These are phyloP conservation scores for Dipodomys spectabilis DNA, from an alignment of 2,113 vertebrate species.

Conservation along the genomic window DNA sequence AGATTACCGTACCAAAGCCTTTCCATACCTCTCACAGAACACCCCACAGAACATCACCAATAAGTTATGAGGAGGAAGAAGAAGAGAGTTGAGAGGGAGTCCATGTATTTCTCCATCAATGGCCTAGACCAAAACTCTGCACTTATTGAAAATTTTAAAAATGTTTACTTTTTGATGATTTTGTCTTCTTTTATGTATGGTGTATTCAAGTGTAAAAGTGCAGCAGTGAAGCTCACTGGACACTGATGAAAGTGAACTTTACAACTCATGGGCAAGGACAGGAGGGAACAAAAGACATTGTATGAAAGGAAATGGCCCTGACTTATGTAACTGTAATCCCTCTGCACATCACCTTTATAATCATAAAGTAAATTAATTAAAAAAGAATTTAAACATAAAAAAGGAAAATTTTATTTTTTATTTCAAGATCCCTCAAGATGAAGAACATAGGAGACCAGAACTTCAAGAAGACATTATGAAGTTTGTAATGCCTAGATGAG, in stretches of 20 bases:
- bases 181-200: no score
- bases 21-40: neutral
- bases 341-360: no score
- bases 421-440: slow-evolving; percentile 18
- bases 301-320: no score
- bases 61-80: neutral
- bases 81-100: neutral
- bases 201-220: no score
- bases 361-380: no score
- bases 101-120: neutral
- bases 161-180: neutral
- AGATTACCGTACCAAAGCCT: neutral
- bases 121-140: neutral
- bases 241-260: no score
- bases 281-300: no score
- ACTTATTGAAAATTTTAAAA: neutral
- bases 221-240: no score
- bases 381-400: no score
- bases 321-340: no score
- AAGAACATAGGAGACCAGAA: neutral
- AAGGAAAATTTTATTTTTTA: neutral
- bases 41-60: neutral
- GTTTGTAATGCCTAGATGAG: neutral
- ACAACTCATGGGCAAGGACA: no score
- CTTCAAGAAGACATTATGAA: neutral